Conservation (phyloP, 2,888 invertebrate genomes). For the Drosophila prolongata region DNA sequence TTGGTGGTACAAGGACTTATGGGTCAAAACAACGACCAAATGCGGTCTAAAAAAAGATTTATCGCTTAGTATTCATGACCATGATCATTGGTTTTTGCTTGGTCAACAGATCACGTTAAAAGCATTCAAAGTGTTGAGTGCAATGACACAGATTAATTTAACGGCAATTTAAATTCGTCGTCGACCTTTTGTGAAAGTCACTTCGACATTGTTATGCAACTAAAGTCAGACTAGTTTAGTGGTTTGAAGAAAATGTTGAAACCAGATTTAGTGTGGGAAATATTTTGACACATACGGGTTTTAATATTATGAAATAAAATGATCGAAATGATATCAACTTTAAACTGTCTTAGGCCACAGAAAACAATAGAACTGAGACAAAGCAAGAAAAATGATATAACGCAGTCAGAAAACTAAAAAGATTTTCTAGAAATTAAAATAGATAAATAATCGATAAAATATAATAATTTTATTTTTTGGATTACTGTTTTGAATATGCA, state of each 20-base stretch:
- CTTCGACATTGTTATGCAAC: slow-evolving; percentile 6
- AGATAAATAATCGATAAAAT: too few species aligned
- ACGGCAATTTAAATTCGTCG: neutral
- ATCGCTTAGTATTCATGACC: slow-evolving; percentile 30
- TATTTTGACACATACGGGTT: too few species aligned
- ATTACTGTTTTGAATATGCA: too few species aligned
- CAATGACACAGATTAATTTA: slow-evolving; percentile 17
- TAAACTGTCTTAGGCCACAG: too few species aligned
- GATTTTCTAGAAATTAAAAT: neutral
- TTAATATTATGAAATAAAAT: too few species aligned
- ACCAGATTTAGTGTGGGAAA: neutral
- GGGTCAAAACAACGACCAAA: neutral
- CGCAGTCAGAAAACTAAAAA: too few species aligned
- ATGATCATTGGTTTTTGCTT: slow-evolving; percentile 7
- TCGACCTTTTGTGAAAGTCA: slow-evolving; percentile 8
- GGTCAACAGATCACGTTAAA: slow-evolving; percentile 11
- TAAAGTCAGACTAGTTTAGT: neutral
- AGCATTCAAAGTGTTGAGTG: neutral
- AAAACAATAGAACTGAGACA: too few species aligned
- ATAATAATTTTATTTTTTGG: too few species aligned
- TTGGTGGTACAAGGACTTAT: slow-evolving; percentile 3
- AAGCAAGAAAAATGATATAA: too few species aligned
- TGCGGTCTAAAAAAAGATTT: slow-evolving; percentile 13
- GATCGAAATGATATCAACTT: too few species aligned
- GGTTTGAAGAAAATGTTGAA: neutral